Percentiles rank a stretch among this genome's conserved stretches.
These are phyloP conservation scores for Polyommatus icarus DNA, from an alignment of 2,888 invertebrate genomes.

Conservation along the genomic window DNA sequence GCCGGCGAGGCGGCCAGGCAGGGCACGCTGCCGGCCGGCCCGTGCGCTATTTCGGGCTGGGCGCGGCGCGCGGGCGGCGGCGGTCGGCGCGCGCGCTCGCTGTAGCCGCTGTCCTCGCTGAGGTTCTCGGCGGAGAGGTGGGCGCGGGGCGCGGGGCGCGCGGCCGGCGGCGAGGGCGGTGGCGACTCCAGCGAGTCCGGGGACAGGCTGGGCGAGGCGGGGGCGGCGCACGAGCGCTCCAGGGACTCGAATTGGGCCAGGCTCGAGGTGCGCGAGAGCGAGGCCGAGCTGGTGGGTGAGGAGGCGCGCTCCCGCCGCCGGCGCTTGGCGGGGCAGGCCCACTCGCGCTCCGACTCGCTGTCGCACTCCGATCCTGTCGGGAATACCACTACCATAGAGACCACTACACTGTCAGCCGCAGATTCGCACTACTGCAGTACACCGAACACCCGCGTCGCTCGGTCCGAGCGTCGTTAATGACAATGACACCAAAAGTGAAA, in stretches of 20 bases:
- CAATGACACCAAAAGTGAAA: constrained; percentile 63
- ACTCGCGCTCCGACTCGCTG: constrained; percentile 86
- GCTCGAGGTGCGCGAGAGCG: constrained; percentile 89
- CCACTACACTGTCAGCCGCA: constrained; percentile 28
- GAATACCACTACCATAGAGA: constrained; percentile 31
- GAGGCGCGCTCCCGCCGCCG: constrained; percentile 82
- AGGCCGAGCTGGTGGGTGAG: constrained; percentile 73
- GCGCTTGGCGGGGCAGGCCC: constrained; percentile 87
- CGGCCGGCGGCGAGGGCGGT: constrained; percentile 64
- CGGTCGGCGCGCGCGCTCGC: constrained; percentile 78
- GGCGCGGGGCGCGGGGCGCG: constrained; percentile 60
- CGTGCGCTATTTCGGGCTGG: constrained; percentile 62
- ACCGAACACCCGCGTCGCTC: constrained; percentile 43
- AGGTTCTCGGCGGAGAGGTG: constrained; percentile 88
- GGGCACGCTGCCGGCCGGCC: constrained; percentile 66
- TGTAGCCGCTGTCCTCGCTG: constrained; percentile 90
- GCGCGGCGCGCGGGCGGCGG: constrained; percentile 58
- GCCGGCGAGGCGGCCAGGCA: constrained; percentile 61
- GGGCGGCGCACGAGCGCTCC: constrained; percentile 81
- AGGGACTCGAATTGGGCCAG: constrained; percentile 92
- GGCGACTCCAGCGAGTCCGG: constrained; percentile 76
- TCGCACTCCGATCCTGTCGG: constrained; percentile 77
- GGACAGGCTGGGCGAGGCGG: constrained; percentile 67
- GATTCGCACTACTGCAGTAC: constrained; percentile 30
- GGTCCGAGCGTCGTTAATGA: constrained; percentile 63